Evolutionary conservation across 2,888 invertebrate genomes (phyloP), one percentile per base, ranked within the genome.

Genomic region (Drosophila nigricruria): DNA sequence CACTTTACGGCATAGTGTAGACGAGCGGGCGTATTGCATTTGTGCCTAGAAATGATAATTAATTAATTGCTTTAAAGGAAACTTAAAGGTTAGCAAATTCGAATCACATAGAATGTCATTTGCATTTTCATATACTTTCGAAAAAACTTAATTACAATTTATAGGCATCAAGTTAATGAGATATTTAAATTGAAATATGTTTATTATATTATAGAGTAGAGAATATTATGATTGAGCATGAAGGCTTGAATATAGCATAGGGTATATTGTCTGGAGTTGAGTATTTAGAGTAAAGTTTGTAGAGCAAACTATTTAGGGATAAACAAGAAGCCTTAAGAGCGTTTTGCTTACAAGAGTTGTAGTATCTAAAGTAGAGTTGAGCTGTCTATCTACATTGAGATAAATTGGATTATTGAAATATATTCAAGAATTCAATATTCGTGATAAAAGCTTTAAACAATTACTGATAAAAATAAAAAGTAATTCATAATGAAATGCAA

Each of bases 31-130:
- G 30, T 45, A 36, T 57, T 14, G 4, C 32, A 49, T 32, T 20
- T 52, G 23, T 52, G 50, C 50, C 10, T 52, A 52, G 30, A 10
- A 52, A 32, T 50, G 32, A 50, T 18, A 10, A 47, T 30, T 47
- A 47, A 47, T 47, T 27, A 47, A 47, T 47, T 30, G 47, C 47
- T 27, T 27, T 12, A n/a, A 47, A 47, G 27, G 27, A 47, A 47
- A 47, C 27, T 27, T 27, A 25, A 23, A 45, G 9, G 45, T 45
- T 25, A 12, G 27, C 12, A 30, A 49, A 30, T 49, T 30, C 47
- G 30, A 5, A 18, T 47, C 47, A 27, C 27, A 47, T 16, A 12
- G 47, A 49, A 10, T n/a, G n/a, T 10, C 1, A 30, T 30, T 49
- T 49, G 27, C 18, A 49, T 27, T 27, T 47, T 8, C 43, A 16